phyloP scores from a whole-genome alignment of 2,888 invertebrate genomes.

The Prenolepis imparis region DNA sequence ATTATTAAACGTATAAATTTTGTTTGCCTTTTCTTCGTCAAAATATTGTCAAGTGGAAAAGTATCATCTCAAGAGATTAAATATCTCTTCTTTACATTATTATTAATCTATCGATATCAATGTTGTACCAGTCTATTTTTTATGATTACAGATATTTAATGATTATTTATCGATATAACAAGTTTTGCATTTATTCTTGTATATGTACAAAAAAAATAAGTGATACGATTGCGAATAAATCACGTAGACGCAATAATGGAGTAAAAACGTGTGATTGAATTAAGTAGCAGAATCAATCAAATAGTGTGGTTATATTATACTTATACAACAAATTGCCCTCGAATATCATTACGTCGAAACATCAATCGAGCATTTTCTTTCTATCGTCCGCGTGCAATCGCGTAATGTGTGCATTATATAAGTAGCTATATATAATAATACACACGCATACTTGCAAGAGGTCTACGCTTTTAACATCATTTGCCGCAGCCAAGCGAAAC shows the following conservation, averaged over 20 bases:
- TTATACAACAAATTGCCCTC: constrained; percentile 5
- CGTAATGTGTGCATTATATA: neutral
- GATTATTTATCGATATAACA: neutral
- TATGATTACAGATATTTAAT: neutral
- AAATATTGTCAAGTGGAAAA: neutral
- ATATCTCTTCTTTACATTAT: neutral
- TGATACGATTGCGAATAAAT: neutral
- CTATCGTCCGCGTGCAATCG: neutral
- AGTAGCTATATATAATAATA: too few species aligned
- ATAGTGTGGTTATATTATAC: constrained; percentile 32
- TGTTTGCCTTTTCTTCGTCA: too few species aligned
- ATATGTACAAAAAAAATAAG: neutral
- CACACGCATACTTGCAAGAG: neutral
- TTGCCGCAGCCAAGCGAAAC: constrained; percentile 4
- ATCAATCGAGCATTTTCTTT: constrained; percentile 29
- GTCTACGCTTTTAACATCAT: constrained; percentile 28
- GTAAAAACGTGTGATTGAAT: neutral
- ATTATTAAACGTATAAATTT: constrained; percentile 22
- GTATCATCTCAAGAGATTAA: neutral
- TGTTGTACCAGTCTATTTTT: neutral
- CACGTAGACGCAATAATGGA: neutral
- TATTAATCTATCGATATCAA: neutral
- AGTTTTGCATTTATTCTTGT: neutral
- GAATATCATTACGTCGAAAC: neutral
- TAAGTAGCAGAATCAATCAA: neutral